Evolutionary conservation across 2,888 invertebrate genomes (phyloP), one percentile per base, ranked within the genome.

Genomic region (Trachelus stipa): DNA sequence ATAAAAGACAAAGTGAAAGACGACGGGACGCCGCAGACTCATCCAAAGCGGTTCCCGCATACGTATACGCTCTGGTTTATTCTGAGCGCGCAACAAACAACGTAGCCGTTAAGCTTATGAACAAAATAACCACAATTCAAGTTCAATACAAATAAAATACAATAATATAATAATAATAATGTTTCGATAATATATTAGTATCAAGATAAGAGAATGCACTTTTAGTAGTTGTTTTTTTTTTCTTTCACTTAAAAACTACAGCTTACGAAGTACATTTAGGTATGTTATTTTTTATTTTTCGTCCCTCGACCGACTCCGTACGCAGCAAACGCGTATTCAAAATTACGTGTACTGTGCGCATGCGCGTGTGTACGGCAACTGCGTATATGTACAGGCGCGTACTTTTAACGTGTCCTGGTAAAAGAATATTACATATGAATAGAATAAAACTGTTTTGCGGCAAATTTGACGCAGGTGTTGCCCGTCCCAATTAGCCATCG

Each of bases 181-280:
- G 81, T 83, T 81, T 80, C 81, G 80, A 81, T 84, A 82, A 82
- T 82, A 84, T 83, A 82, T 84, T 80, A 80, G 83, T 84, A 83
- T 84, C 83, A 81, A 83, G 80, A 81, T 83, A 81, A 81, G 83
- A 84, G 82, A 86, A 85, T 84, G 83, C 82, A 83, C 81, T 84
- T 81, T 75, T 75, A 76, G 78, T 73, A n/a, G 73, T 77, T 78
- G 73, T 76, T 74, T 68, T 34, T 68, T 74, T 56, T 71, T 69
- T 33, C 74, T 76, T 74, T 69, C 71, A 12, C 77, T 75, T 77
- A 69, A 69, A n/a, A 69, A 56, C 40, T 75, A 77, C 12, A 2
- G 23, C 77, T 77, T 77, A 77, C 37, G 23, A 77, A 71, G 31
- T 33, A 77, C 75, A 77, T 77, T 77, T 77, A 77, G 77, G 77